These are phyloP conservation scores for Diaphora mendica DNA, from an alignment of 2,888 invertebrate species.

Conservation along the genomic window DNA sequence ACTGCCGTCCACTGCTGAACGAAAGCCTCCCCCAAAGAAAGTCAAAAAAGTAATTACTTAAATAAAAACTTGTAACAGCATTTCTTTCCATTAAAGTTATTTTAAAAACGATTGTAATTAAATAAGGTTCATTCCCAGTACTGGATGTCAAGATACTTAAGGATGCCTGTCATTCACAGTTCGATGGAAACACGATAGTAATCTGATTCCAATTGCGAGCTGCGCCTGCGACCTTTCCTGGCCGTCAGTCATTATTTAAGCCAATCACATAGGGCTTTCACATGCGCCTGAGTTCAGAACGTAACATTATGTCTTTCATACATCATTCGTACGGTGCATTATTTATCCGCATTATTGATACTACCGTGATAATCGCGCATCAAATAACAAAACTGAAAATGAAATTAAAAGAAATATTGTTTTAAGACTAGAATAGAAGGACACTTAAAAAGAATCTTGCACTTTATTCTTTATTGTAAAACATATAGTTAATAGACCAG, in stretches of 20 bases:
- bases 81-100: constrained; percentile 8
- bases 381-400: neutral
- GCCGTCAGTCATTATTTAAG: constrained; percentile 40
- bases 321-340: neutral
- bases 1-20: no score
- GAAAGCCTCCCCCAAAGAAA: no score
- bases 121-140: constrained; percentile 38
- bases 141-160: constrained; percentile 40
- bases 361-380: neutral
- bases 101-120: constrained; percentile 34
- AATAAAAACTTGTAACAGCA: neutral
- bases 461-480: no score
- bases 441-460: no score
- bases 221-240: constrained; percentile 36
- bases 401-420: no score
- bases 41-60: neutral
- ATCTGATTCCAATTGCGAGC: constrained; percentile 52
- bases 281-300: constrained; percentile 6
- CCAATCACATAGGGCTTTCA: constrained; percentile 22
- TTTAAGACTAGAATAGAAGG: no score
- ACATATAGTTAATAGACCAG: no score
- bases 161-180: constrained; percentile 58
- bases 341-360: neutral
- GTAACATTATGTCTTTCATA: neutral
- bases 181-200: constrained; percentile 62